Evolutionary conservation across 1,140 invertebrate genomes (phyloP), one percentile per base, ranked within the genome.

Genomic region (Zaprionus lachaisei): DNA sequence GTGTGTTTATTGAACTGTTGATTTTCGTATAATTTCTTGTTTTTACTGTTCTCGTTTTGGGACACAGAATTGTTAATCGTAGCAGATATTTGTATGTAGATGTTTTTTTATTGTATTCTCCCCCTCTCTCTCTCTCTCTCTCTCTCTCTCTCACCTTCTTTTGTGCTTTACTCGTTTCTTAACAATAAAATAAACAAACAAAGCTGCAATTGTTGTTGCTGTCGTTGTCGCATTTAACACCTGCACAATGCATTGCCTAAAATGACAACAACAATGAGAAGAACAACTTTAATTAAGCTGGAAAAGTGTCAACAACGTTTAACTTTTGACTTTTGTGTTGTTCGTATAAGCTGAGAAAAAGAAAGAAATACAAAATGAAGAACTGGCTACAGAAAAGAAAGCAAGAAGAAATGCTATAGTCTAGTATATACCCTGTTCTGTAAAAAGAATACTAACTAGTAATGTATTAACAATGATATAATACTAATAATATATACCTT

Each of bases 221-320:
- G 68, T 31, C 38, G 54, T 44, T 61, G 62, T 47, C 14, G 57
- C 47, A 44, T 69, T 83, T 70, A 79, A 83, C 80, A 82, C 80
- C 80, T 81, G 80, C 69, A 54, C 65, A 73, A 38, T 81, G 80
- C 76, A 83, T 31, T 71, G 62, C 51, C 75, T 62, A 57, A 78
- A 82, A 77, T 68, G 61, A 41, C 37, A 67, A 65, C 55, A 76
- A 75, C 31, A 63, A 55, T 41, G 74, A 57, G 60, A 66, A 49
- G 47, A 72, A 54, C 26, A 22, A 49, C 68, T 61, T 66, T 34
- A 69, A 83, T 75, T 69, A 60, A 78, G 69, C 64, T 58, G 63
- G 68, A 79, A 81, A 80, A 72, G 72, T 81, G 79, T 64, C 79
- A 80, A 65, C 73, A 72, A 44, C 63, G 75, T 73, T 77, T 77